Evolutionary conservation across 37 sponge, comb jelly and placozoan genomes (phyloP).

Genomic region (Geodia barretti): DNA sequence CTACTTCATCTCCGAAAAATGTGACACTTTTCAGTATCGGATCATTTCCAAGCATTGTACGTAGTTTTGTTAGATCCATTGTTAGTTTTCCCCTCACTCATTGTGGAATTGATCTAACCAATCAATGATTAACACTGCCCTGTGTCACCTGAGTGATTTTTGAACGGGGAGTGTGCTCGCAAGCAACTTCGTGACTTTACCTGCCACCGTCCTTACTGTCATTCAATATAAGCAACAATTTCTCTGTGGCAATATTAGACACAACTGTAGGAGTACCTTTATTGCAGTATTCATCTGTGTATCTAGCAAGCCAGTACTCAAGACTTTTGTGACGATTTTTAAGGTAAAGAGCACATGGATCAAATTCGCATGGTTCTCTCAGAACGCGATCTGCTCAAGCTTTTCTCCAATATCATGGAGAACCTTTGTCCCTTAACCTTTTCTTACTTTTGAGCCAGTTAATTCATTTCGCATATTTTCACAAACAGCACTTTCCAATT

Average conservation of each 20-base stretch:
- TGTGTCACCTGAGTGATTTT: background rate
- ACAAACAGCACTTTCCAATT: background rate
- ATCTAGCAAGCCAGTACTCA: background rate
- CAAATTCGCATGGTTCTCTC: background rate
- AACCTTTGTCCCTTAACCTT: constrained; percentile 5
- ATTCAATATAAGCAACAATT: background rate
- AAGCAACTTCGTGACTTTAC: background rate
- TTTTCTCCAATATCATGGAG: constrained; percentile 4
- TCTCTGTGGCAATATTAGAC: background rate
- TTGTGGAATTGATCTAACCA: background rate
- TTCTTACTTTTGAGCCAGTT: background rate
- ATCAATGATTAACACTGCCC: background rate
- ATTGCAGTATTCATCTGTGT: constrained; percentile 5
- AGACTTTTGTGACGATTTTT: background rate
- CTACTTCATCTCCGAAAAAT: background rate
- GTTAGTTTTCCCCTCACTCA: background rate
- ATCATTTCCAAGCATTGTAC: background rate
- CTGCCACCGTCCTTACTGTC: background rate
- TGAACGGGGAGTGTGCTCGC: background rate
- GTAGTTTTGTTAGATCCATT: background rate
- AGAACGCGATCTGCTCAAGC: background rate
- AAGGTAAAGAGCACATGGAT: background rate
- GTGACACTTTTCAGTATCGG: background rate
- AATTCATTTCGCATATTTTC: background rate
- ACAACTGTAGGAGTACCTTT: background rate